A percentile compares a stretch with the other conserved stretches of the same genome.
Conservation (phyloP, 2,113 vertebrate genomes). For the Leptosomus discolor region DNA sequence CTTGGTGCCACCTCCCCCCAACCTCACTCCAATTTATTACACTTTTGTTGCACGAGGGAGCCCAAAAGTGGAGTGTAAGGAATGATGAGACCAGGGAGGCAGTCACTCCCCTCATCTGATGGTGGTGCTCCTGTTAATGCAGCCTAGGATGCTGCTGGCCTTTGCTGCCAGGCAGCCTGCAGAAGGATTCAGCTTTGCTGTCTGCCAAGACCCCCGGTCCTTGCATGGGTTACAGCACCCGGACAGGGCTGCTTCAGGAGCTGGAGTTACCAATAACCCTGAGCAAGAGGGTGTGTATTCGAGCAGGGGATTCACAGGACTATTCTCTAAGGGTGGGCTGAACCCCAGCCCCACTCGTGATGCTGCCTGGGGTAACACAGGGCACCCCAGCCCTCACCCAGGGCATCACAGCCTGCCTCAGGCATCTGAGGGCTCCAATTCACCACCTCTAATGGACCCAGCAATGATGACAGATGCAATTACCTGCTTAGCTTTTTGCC, state of each 20-base stretch:
- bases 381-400: neutral
- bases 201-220: neutral
- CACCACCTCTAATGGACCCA: neutral
- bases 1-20: neutral
- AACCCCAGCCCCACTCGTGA: neutral
- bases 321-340: neutral
- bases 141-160: neutral
- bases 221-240: neutral
- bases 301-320: neutral
- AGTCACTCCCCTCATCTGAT: neutral
- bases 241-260: neutral
- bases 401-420: neutral
- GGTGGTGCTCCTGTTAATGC: neutral
- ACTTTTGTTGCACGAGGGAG: neutral
- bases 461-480: rapidly evolving
- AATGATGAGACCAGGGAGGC: neutral
- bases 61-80: neutral
- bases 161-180: neutral
- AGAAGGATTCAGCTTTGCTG: neutral
- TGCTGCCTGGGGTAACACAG: neutral
- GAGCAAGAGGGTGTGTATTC: neutral
- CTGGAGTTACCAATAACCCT: neutral
- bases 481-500: neutral
- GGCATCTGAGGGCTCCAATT: neutral
- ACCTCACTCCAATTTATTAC: neutral